A percentile compares a stretch with the other conserved stretches of the same genome.
These are phyloP conservation scores for Eonycteris spelaea DNA, from an alignment of 2,113 vertebrate species.

Conservation along the genomic window DNA sequence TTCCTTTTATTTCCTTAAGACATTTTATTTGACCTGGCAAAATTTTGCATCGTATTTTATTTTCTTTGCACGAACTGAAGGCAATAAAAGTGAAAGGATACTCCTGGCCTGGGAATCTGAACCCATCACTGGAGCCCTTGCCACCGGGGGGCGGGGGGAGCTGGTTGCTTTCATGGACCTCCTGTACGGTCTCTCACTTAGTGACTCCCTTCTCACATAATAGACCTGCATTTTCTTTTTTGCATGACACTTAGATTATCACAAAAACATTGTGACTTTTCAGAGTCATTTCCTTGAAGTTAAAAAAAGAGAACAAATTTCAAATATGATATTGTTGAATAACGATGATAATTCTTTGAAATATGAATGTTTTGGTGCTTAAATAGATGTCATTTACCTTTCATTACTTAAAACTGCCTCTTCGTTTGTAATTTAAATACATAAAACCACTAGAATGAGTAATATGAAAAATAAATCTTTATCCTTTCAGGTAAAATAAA, in stretches of 20 bases:
- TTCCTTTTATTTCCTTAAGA: conserved; percentile 36
- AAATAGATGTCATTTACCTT: conserved; percentile 48
- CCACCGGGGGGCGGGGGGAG: not conserved
- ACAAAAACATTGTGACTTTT: not conserved
- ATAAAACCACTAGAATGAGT: conserved; percentile 43
- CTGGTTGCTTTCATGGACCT: not conserved
- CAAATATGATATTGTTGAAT: not conserved
- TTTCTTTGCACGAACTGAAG: not conserved
- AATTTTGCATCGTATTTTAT: not conserved
- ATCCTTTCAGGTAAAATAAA: conserved; percentile 50
- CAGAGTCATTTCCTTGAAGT: not conserved
- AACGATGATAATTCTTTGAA: conserved; percentile 1
- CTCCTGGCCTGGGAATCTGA: not conserved
- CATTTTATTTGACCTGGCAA: not conserved
- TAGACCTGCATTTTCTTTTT: not conserved
- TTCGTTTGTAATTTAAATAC: conserved; percentile 60
- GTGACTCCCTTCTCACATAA: not conserved
- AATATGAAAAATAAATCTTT: conserved; percentile 48
- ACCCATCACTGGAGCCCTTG: not conserved
- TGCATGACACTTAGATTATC: not conserved
- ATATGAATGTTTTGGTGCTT: conserved; percentile 29
- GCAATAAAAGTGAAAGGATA: not conserved
- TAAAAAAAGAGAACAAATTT: not conserved
- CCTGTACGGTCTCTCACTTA: not conserved
- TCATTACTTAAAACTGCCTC: conserved; percentile 46